Base-by-base conservation (phyloP, 1,140 invertebrate species). In the Macrobrachium rosenbergii region DNA sequence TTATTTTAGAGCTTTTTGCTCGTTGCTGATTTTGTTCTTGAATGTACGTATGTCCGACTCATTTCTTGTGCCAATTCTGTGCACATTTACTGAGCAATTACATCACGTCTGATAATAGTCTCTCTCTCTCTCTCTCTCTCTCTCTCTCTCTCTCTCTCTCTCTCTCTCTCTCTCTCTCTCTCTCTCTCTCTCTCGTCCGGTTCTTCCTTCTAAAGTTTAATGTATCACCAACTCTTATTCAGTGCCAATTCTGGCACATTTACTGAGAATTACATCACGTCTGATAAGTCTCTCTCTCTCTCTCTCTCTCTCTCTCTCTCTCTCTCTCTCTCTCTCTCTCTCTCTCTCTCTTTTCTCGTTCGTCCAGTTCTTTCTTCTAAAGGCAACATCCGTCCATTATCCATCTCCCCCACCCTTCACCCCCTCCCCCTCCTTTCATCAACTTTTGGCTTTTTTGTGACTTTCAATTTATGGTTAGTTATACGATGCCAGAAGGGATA, bases 91-190 rank as follows among this genome's bases (percentile, higher is more conserved):
- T 37, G 28, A 37, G 28, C 28, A 37, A 37, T 37, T 37, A 37
- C 28, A 37, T 37, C 28, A 37, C 28, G 1, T 37, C 28, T 37
- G 28, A 37, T 37, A 37, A 37, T 3, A 3, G 1, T 37, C 28
- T 37, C 3, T 37, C 28, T 37, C 28, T 37, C 28, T 37, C 28
- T 37, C 28, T 37, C 28, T 37, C 28, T 37, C 28, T 37, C 28
- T 37, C 73, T 75, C 73, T 75, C 73, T 75, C 73, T 75, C 73
- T 75, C 72, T 75, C 72, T 75, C 72, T 75, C 72, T 75, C 72
- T 37, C 28, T 37, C 28, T 37, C 28, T 37, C 28, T 37, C 28
- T 37, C 28, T 37, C 28, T 37, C 73, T 75, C 73, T 75, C 73
- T 75, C 73, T 75, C 73, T 75, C 72, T 75, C 72, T 75, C 72